Evolutionary conservation across 2,888 invertebrate genomes (phyloP), one percentile per base, ranked within the genome.

Genomic region (Hypsopygia costalis): DNA sequence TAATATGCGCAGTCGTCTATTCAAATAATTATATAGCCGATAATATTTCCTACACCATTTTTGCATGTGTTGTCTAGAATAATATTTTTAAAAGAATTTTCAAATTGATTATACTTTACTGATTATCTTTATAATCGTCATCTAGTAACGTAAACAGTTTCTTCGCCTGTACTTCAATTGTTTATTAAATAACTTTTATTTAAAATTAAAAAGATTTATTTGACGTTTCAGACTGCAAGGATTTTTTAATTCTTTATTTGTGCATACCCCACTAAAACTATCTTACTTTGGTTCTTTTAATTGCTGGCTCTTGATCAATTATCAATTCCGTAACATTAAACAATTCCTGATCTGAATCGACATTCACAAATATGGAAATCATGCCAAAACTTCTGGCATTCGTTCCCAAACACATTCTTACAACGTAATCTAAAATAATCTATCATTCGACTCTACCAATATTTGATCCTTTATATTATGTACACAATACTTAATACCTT

Each of bases 251-350:
- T 22, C 36, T 40, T 51, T 47, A 46, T 40, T 40, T 44, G 36
- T 46, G 36, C 54, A 48, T 47, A 47, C 38, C 39, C 53, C 43
- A 51, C 51, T 57, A 56, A 16, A 16, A 2, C 4, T 3, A 41
- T 46, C 62, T 69, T 71, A 68, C 59, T 71, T 82, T 85, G 82
- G 83, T 83, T 81, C 82, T 68, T 72, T 78, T 47, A 68, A 68
- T 69, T 74, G 65, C 69, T 70, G 63, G 63, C 60, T 58, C 69
- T 64, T 58, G 21, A 21, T n/a, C n/a, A n/a, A n/a, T n/a, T n/a
- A 73, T 85, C 85, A 86, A 85, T 86, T 85, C 81, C 85, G 67
- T 58, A 56, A 69, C 70, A 65, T 62, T 62, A 55, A 71, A 72
- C 83, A 82, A 82, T 81, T 82, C 81, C 81, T 69, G 65, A 58